A percentile compares a stretch with the other conserved stretches of the same genome.
Conservation (phyloP, 2,888 invertebrate species). For the Reticulitermes lucifugus region DNA sequence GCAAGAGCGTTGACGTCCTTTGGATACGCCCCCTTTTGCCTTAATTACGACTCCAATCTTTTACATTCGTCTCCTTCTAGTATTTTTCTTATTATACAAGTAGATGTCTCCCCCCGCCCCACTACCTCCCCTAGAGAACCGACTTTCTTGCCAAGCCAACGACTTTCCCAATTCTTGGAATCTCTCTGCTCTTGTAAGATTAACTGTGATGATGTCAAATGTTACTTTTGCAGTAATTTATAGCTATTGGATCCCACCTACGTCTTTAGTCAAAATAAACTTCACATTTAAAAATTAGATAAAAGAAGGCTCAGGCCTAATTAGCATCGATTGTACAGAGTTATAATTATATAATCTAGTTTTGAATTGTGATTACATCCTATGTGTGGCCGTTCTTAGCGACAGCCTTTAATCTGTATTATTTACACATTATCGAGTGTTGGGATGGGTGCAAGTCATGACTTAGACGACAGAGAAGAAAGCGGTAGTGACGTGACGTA, state of each 20-base stretch:
- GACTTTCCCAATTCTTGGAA: conserved; percentile 5
- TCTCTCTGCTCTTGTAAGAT: conserved; percentile 23
- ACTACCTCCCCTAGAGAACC: neutral
- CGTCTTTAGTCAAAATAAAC: neutral
- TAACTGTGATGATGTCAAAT: conserved; percentile 16
- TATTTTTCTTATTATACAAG: conserved; percentile 38
- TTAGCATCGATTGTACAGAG: too few relatives aligned
- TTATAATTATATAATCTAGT: too few relatives aligned
- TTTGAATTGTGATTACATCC: too few relatives aligned
- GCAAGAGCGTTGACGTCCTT: conserved; percentile 30
- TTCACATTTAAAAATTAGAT: too few relatives aligned
- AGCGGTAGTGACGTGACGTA: too few relatives aligned
- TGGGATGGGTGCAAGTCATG: too few relatives aligned
- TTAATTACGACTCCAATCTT: conserved; percentile 40
- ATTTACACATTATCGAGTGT: too few relatives aligned
- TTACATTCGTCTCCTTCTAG: conserved; percentile 20
- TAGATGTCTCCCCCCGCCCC: neutral
- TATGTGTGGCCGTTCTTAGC: too few relatives aligned
- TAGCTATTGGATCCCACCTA: neutral
- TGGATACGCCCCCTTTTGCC: conserved; percentile 32
- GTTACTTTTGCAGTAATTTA: neutral
- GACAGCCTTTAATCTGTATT: too few relatives aligned
- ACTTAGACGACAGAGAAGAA: too few relatives aligned
- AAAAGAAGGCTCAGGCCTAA: too few relatives aligned
- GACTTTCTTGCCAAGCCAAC: conserved; percentile 17